These are phyloP conservation scores for Homarus gammarus DNA, from an alignment of 2,888 invertebrate genomes.

Conservation along the genomic window DNA sequence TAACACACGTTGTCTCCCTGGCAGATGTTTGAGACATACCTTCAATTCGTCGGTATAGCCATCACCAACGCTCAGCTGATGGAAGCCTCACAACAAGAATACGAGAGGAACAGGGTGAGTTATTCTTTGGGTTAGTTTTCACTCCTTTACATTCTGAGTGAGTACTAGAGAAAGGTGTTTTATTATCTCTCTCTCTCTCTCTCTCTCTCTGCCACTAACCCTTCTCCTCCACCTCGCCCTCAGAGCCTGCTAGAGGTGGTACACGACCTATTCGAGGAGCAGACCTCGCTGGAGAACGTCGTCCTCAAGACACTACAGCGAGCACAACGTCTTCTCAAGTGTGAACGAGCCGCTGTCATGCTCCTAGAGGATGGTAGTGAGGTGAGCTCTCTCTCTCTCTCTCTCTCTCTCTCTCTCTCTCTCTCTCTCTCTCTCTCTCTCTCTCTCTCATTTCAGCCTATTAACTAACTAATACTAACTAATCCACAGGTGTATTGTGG, in stretches of 20 bases:
- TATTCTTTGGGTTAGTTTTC: background rate
- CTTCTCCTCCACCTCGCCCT: background rate
- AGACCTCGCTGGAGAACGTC: constrained; percentile 94
- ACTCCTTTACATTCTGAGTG: background rate
- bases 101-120: constrained; percentile 90
- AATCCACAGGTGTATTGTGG: no score
- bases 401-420: no score
- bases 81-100: constrained; percentile 96
- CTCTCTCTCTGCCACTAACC: background rate
- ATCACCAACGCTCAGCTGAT: constrained; percentile 97
- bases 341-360: constrained; percentile 95
- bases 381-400: no score
- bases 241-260: constrained; percentile 94
- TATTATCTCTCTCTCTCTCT: background rate
- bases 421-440: no score
- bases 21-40: constrained; percentile 83
- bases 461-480: no score
- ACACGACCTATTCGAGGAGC: constrained; percentile 95
- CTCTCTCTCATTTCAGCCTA: no score
- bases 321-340: constrained; percentile 93
- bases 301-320: constrained; percentile 98
- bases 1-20: no score
- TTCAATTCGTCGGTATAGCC: constrained; percentile 97
- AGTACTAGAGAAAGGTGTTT: no score
- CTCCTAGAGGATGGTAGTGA: constrained; percentile 81